phyloP scores from a whole-genome alignment of 2,888 invertebrate genomes.

The Machimus atricapillus region DNA sequence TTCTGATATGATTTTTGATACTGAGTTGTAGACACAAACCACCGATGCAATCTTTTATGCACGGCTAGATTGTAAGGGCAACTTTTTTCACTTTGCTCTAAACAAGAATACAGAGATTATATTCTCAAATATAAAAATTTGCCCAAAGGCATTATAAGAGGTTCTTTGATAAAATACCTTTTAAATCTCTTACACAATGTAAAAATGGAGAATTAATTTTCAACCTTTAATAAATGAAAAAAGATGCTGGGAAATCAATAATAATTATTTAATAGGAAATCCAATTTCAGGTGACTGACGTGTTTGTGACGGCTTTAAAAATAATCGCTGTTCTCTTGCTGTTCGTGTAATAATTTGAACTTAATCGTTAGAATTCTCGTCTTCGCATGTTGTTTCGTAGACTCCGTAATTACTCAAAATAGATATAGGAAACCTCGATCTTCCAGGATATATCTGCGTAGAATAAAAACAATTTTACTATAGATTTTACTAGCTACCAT shows the following conservation, averaged over 20 bases:
- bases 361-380: not conserved
- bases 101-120: not conserved
- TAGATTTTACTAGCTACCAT: not conserved
- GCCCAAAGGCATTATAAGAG: not conserved
- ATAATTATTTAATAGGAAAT: not conserved
- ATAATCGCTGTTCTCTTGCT: not conserved
- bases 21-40: not conserved
- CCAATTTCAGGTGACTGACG: not conserved
- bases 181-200: not conserved
- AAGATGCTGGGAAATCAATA: not conserved
- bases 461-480: not conserved
- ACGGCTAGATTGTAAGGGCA: not conserved
- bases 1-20: not conserved
- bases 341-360: not conserved
- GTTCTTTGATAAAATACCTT: not conserved
- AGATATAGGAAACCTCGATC: not conserved
- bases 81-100: not conserved
- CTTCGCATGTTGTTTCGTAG: not conserved
- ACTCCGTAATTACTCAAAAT: not conserved
- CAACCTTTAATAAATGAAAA: not conserved
- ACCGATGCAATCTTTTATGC: not conserved
- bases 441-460: not conserved
- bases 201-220: not conserved
- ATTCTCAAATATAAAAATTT: not conserved
- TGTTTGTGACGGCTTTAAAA: not conserved